Evolutionary conservation across 2,797 vertebrate genomes (phyloP).

Genomic region (Hemibagrus guttatus): DNA sequence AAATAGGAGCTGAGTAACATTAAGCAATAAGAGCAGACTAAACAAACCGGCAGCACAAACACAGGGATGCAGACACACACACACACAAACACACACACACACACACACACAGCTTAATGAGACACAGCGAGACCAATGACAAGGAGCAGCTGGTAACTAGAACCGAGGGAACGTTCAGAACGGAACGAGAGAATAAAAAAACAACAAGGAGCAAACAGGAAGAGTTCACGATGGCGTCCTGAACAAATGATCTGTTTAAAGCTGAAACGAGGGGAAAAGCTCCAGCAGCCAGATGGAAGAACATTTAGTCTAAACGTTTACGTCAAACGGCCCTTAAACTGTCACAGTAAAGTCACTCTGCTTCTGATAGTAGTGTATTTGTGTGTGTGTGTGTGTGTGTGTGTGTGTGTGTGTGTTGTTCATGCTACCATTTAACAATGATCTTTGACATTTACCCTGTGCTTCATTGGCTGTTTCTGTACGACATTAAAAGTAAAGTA

Average conservation of each 20-base stretch:
- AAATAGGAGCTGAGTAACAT: not conserved
- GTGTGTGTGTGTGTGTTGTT: not conserved
- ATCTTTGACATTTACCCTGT: not conserved
- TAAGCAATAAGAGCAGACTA: not conserved
- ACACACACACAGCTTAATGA: not conserved
- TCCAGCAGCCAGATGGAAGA: not conserved
- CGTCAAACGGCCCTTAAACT: not conserved
- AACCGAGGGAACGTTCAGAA: not conserved
- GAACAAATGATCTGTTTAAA: not conserved
- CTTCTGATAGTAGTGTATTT: not conserved
- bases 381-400: not conserved
- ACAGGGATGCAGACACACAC: not conserved
- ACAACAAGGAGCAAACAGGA: not conserved
- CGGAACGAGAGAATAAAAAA: not conserved
- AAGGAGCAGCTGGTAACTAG: conserved; percentile 8
- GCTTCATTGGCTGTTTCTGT: not conserved
- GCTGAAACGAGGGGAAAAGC: not conserved
- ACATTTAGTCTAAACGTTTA: not conserved
- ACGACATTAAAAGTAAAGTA: not conserved
- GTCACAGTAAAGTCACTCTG: not conserved
- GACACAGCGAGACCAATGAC: conserved; percentile 6
- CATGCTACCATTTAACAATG: not conserved
- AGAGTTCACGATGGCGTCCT: not conserved
- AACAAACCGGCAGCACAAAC: not conserved
- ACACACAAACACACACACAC: not conserved